These are phyloP conservation scores for Agrochola lychnidis DNA, from an alignment of 2,888 invertebrate species.

Conservation along the genomic window DNA sequence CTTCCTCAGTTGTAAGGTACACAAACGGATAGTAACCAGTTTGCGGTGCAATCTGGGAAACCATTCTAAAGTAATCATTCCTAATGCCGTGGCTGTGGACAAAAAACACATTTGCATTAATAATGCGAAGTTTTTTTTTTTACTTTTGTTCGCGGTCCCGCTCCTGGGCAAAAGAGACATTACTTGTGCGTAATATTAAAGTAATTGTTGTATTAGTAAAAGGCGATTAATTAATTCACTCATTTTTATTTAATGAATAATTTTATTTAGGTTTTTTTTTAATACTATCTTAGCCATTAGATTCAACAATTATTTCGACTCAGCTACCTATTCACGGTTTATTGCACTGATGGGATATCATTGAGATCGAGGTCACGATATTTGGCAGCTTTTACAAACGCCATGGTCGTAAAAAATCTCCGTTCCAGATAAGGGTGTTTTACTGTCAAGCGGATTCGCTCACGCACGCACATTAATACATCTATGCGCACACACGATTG, in stretches of 20 bases:
- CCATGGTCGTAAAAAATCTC: not conserved
- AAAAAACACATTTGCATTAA: constrained; percentile 43
- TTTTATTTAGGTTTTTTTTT: not conserved
- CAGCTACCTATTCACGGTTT: not conserved
- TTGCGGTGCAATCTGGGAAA: constrained; percentile 3
- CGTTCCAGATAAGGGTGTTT: not conserved
- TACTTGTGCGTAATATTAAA: not conserved
- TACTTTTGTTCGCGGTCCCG: not conserved
- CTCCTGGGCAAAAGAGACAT: not conserved
- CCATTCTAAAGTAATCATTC: constrained; percentile 14
- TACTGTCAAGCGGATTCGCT: not conserved
- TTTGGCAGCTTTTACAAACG: not conserved
- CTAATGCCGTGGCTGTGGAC: constrained; percentile 43
- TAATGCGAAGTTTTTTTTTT: constrained; percentile 4
- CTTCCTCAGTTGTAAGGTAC: not conserved
- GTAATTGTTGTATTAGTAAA: not conserved
- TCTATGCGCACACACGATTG: not conserved
- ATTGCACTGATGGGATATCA: not conserved
- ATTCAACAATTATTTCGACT: not conserved
- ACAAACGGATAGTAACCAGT: constrained; percentile 5
- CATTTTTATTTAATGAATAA: not conserved
- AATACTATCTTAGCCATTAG: not conserved
- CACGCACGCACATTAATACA: not conserved
- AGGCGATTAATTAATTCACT: not conserved
- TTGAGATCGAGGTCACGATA: not conserved